These are phyloP conservation scores for Sepiola atlantica DNA, from an alignment of 2,888 invertebrate genomes.

Conservation along the genomic window DNA sequence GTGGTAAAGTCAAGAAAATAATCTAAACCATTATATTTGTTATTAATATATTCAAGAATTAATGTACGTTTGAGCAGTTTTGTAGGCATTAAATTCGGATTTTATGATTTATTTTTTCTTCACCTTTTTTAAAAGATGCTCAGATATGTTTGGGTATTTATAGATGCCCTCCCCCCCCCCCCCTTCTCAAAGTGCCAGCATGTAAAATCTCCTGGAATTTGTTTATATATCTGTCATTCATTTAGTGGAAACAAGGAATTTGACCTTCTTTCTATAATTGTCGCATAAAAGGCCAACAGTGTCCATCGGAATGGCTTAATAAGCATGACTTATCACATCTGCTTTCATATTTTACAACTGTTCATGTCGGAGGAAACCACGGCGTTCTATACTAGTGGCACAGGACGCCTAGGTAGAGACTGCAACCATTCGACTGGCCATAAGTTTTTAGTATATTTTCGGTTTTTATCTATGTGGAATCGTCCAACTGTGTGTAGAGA, in stretches of 20 bases:
- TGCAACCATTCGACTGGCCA: background rate
- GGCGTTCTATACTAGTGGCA: no score
- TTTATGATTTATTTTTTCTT: no score
- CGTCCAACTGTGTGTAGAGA: background rate
- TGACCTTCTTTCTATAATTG: slow-evolving; percentile 20
- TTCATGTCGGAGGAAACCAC: no score
- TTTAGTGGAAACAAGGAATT: background rate
- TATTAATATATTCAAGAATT: no score
- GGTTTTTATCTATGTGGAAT: background rate
- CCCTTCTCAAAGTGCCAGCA: no score
- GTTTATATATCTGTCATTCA: background rate
- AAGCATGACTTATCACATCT: background rate
- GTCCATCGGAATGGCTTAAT: background rate
- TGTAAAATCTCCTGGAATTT: background rate
- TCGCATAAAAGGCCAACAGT: background rate
- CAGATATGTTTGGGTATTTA: no score
- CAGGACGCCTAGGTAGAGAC: background rate
- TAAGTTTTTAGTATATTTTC: background rate
- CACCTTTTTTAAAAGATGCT: no score
- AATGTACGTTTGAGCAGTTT: no score
- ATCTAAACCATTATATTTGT: no score
- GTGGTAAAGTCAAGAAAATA: no score
- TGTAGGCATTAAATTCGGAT: no score
- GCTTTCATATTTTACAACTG: background rate
- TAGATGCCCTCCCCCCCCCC: no score